Percentiles rank a stretch among this genome's conserved stretches.
Conservation (phyloP, 1,140 invertebrate species). For the Lepeophtheirus salmonis region DNA sequence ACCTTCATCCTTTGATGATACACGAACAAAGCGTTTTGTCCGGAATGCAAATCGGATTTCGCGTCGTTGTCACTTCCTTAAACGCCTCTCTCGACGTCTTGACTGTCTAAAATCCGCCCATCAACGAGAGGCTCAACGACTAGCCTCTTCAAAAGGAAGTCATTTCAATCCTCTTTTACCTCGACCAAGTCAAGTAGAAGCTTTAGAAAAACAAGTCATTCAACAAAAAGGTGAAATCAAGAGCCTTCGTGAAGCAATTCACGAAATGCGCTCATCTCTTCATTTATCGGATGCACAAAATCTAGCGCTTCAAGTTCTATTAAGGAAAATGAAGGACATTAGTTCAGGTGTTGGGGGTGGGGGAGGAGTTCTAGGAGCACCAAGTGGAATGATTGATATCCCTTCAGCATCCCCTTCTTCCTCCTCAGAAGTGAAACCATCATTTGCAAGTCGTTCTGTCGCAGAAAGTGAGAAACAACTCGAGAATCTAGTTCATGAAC, state of each 20-base stretch:
- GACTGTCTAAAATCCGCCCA: no score
- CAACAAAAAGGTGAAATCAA: conserved; percentile 5
- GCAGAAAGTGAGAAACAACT: conserved; percentile 12
- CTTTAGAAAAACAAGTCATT: background rate
- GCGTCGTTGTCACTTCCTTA: no score
- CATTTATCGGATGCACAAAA: conserved; percentile 14
- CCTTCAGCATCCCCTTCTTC: background rate
- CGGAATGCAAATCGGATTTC: background rate
- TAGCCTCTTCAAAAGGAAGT: no score
- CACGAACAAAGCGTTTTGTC: background rate
- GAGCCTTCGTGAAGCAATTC: background rate
- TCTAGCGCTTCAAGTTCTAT: conserved; percentile 5
- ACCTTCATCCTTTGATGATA: no score
- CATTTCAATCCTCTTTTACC: no score
- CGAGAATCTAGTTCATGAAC: conserved; percentile 15
- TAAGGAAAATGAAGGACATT: conserved; percentile 6
- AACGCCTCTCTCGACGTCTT: no score
- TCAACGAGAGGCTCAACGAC: no score
- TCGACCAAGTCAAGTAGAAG: background rate
- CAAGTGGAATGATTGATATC: background rate
- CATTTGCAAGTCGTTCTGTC: no score
- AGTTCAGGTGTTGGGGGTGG: no score
- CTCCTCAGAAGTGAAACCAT: no score
- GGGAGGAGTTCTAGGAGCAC: no score
- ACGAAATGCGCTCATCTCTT: conserved; percentile 8